Evolutionary conservation across 2,888 invertebrate species (phyloP).

Genomic region (Drosophila melanocephala): DNA sequence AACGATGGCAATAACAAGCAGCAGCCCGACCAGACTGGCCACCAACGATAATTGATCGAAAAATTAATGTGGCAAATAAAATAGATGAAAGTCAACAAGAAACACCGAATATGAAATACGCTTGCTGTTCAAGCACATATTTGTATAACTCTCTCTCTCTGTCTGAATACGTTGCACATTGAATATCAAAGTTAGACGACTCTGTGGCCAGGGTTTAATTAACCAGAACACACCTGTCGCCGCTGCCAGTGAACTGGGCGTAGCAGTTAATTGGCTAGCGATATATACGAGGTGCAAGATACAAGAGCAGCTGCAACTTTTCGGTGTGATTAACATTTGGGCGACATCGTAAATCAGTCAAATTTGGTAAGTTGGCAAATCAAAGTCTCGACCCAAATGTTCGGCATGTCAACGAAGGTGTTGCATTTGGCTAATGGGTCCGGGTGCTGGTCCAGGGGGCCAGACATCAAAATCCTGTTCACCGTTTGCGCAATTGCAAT

Average conservation of each 20-base stretch:
- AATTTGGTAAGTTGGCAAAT: conserved; percentile 59
- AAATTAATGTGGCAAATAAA: conserved; percentile 41
- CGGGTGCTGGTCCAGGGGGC: conserved; percentile 31
- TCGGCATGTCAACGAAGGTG: conserved; percentile 62
- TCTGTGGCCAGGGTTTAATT: conserved; percentile 3
- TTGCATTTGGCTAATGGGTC: conserved; percentile 69
- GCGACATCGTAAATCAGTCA: conserved; percentile 69
- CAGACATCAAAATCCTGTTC: conserved; percentile 48
- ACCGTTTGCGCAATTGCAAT: conserved; percentile 50
- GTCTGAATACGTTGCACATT: too few species aligned
- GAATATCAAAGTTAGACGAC: neutral
- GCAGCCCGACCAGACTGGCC: conserved; percentile 35
- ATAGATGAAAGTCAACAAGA: neutral
- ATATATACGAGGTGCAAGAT: neutral
- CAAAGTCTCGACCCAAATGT: conserved; percentile 57
- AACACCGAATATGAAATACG: conserved; percentile 7
- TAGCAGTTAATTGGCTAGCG: conserved; percentile 65
- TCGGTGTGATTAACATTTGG: conserved; percentile 19
- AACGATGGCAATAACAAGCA: conserved; percentile 7
- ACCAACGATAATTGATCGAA: conserved; percentile 63
- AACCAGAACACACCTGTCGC: conserved; percentile 58
- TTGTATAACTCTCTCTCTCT: too few species aligned
- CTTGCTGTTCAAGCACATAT: neutral
- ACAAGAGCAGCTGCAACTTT: conserved; percentile 28
- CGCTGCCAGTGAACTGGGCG: conserved; percentile 56